Conservation (phyloP, 2,797 vertebrate species). For the Crax fasciolata region DNA sequence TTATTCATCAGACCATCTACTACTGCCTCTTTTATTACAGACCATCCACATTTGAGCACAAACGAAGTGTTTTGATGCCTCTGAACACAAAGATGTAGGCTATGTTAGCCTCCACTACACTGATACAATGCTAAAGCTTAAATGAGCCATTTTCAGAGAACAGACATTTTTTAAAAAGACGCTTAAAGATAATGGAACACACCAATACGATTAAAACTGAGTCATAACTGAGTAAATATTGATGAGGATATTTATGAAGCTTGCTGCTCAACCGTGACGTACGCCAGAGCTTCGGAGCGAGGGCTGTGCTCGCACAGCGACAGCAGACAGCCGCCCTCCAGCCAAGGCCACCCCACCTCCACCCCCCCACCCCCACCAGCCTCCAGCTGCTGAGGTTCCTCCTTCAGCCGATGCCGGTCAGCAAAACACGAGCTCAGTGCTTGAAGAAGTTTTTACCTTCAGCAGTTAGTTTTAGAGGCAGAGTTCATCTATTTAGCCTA, state of each 20-base stretch:
- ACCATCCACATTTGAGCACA: not conserved
- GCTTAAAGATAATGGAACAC: not conserved
- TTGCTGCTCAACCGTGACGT: not conserved
- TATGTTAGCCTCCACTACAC: not conserved
- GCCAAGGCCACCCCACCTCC: too few species aligned
- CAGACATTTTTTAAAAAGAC: not conserved
- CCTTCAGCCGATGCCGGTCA: not conserved
- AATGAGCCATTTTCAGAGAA: not conserved
- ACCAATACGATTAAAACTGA: not conserved
- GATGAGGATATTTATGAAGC: not conserved
- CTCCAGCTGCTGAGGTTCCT: too few species aligned
- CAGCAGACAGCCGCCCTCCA: too few species aligned
- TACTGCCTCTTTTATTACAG: not conserved
- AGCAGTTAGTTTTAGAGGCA: not conserved
- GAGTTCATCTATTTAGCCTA: not conserved
- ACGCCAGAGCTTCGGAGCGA: not conserved
- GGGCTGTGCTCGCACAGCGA: not conserved
- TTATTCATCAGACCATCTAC: not conserved
- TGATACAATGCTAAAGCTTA: not conserved
- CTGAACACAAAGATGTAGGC: not conserved
- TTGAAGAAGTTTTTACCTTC: slow-evolving; percentile 2
- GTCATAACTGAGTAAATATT: not conserved
- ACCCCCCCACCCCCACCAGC: too few species aligned
- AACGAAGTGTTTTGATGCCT: not conserved
- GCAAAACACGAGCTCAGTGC: not conserved